Evolutionary conservation across 2,113 vertebrate genomes (phyloP).

Genomic region (Rhinoderma darwinii): DNA sequence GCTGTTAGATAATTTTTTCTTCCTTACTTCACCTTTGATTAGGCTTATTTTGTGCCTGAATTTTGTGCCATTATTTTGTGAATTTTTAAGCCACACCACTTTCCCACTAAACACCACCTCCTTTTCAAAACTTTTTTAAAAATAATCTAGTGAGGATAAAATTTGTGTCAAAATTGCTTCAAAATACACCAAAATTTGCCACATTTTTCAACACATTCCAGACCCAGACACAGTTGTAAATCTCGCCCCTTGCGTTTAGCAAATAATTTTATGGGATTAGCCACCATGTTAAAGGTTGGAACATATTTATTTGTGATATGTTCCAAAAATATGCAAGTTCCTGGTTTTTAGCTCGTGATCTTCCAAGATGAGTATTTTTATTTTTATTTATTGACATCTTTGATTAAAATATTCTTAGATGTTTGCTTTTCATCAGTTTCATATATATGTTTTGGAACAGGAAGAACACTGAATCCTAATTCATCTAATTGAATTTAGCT

Average conservation of each 20-base stretch:
- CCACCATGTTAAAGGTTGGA: background rate
- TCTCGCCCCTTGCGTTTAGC: background rate
- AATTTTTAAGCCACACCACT: no score
- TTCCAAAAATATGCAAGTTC: constrained; percentile 13
- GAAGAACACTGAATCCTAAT: background rate
- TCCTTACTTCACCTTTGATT: no score
- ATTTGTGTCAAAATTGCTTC: no score
- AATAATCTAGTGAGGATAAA: no score
- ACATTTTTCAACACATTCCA: no score
- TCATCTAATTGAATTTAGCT: background rate
- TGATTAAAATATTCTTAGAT: constrained; percentile 14
- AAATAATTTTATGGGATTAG: background rate
- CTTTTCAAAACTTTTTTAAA: no score
- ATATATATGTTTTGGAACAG: background rate
- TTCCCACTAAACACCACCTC: no score
- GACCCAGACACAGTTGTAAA: no score
- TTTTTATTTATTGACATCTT: constrained; percentile 42
- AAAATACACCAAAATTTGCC: no score
- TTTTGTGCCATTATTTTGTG: no score
- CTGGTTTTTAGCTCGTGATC: background rate
- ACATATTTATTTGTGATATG: background rate
- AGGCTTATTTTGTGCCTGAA: no score
- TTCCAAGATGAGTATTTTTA: background rate
- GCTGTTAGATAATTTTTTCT: no score
- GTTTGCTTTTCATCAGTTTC: constrained; percentile 39